Evolutionary conservation across 92 coral and sea anemone genomes (phyloP).

Genomic region (Palythoa grandiflora): DNA sequence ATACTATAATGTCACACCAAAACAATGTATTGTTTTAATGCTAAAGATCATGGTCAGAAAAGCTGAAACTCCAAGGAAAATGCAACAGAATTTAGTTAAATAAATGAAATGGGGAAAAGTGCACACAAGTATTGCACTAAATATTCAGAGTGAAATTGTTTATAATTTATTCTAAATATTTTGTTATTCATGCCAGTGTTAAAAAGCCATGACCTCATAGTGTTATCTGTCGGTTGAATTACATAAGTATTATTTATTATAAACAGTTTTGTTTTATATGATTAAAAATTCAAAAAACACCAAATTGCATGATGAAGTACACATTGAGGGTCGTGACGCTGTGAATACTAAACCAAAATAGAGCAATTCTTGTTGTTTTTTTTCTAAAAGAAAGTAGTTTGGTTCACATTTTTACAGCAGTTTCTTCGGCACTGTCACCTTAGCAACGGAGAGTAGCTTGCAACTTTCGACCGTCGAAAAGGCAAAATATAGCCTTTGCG

Average conservation of each 20-base stretch:
- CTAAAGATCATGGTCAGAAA: not conserved
- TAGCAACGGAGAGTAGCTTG: no score
- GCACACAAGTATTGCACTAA: not conserved
- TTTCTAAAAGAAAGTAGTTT: no score
- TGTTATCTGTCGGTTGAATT: not conserved
- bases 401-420: no score
- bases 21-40: conserved; percentile 5
- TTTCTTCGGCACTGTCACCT: no score
- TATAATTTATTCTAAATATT: not conserved
- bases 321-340: no score
- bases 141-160: not conserved
- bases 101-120: conserved; percentile 3
- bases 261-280: not conserved
- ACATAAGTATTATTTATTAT: not conserved
- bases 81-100: not conserved
- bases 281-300: no score
- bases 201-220: not conserved
- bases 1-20: not conserved
- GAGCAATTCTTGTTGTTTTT: no score
- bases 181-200: not conserved
- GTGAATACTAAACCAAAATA: no score
- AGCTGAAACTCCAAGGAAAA: conserved; percentile 6
- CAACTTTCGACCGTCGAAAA: no score
- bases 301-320: no score
- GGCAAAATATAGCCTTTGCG: no score